These are phyloP conservation scores for Campylomormyrus tamandua DNA, from an alignment of 2,113 vertebrate species.

Conservation along the genomic window DNA sequence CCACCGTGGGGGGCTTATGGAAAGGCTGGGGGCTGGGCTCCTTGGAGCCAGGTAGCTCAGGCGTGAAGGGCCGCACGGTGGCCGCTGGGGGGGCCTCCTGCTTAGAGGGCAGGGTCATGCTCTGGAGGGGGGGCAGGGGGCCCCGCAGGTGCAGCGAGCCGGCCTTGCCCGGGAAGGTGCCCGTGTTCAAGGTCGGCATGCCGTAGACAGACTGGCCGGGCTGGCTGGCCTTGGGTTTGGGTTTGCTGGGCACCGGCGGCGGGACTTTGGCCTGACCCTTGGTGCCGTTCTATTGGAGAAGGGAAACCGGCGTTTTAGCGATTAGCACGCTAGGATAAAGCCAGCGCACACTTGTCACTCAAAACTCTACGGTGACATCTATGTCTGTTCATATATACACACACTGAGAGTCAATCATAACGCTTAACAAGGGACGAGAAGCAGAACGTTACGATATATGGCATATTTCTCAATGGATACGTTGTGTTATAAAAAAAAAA, in stretches of 20 bases:
- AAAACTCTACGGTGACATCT: background rate
- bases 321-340: background rate
- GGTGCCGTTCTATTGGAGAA: constrained; percentile 53
- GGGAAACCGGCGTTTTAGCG: background rate
- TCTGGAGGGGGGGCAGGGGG: constrained; percentile 52
- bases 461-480: background rate
- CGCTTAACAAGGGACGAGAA: background rate
- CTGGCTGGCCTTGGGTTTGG: constrained; percentile 73
- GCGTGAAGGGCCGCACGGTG: constrained; percentile 86
- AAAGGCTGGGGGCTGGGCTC: constrained; percentile 62
- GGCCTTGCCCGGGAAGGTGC: constrained; percentile 64
- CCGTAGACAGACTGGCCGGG: constrained; percentile 46
- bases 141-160: constrained; percentile 40
- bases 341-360: background rate
- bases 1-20: constrained; percentile 78
- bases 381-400: background rate
- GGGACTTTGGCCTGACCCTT: constrained; percentile 81
- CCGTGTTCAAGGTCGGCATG: constrained; percentile 56
- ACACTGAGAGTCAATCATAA: background rate
- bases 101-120: constrained; percentile 72
- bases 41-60: constrained; percentile 75
- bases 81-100: constrained; percentile 86
- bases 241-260: constrained; percentile 90
- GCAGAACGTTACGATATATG: background rate
- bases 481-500: background rate